Evolutionary conservation across 1,140 invertebrate species (phyloP), one percentile per base, ranked within the genome.

Genomic region (Brachionus rubens): DNA sequence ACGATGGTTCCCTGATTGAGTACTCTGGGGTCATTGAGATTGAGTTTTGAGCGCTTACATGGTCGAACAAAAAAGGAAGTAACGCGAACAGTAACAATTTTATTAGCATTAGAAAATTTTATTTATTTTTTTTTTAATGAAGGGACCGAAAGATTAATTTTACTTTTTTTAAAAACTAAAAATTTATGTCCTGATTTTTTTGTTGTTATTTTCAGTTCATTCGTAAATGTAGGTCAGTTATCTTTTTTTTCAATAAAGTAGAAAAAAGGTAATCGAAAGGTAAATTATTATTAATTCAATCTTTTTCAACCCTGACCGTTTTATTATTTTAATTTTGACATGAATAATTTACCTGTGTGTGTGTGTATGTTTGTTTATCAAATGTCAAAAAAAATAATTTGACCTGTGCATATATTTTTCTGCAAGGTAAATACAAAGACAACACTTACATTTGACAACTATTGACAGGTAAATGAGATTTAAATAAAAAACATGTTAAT

Each of bases 241-340:
- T 54, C 24, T 54, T 54, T 54, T 43, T 2, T 43, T 2, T 43
- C n/a, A 14, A 28, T 12, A n/a, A n/a, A n/a, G n/a, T n/a, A n/a
- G n/a, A n/a, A n/a, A n/a, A 54, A 54, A 54, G 52, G 52, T 54
- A 54, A 54, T 54, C 52, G 16, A 54, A 54, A 54, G 52, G 52
- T 54, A 54, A 54, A n/a, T n/a, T n/a, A n/a, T n/a, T n/a, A n/a
- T n/a, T n/a, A n/a, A n/a, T n/a, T n/a, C n/a, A n/a, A n/a, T n/a
- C n/a, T n/a, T n/a, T n/a, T n/a, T n/a, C n/a, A n/a, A n/a, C n/a
- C n/a, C n/a, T n/a, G n/a, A n/a, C n/a, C n/a, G n/a, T n/a, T n/a
- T n/a, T n/a, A n/a, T n/a, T n/a, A n/a, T n/a, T n/a, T n/a, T n/a
- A n/a, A n/a, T n/a, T n/a, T n/a, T n/a, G n/a, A n/a, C n/a, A n/a